These are phyloP conservation scores for Dromas ardeola DNA, from an alignment of 2,113 vertebrate species.

Conservation along the genomic window DNA sequence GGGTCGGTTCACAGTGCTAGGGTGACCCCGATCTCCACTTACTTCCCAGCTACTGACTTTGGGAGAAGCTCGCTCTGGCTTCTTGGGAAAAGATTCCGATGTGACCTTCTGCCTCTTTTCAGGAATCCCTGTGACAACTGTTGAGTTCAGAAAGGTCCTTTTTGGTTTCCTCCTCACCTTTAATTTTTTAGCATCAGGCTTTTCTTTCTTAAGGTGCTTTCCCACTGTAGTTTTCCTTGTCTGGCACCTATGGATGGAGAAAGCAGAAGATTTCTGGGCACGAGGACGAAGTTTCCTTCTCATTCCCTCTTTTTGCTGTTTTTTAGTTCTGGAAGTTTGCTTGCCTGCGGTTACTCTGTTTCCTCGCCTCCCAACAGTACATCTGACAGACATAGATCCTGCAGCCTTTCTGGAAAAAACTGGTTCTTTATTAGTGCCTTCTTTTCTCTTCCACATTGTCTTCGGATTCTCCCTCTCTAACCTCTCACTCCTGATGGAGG, in stretches of 20 bases:
- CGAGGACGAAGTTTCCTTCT: constrained; percentile 43
- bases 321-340: constrained; percentile 43
- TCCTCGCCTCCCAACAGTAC: constrained; percentile 15
- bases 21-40: neutral
- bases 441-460: constrained; percentile 54
- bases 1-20: constrained; percentile 1
- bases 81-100: constrained; percentile 35
- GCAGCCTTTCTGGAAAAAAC: constrained; percentile 11
- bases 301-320: constrained; percentile 55
- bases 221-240: constrained; percentile 46
- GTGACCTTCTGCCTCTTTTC: constrained; percentile 22
- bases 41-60: neutral
- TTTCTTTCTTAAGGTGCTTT: constrained; percentile 65
- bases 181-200: constrained; percentile 27
- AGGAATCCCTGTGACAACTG: neutral
- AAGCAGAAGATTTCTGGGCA: constrained; percentile 46
- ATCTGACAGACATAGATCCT: constrained; percentile 33
- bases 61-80: neutral
- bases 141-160: constrained; percentile 13
- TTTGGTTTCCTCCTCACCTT: constrained; percentile 37
- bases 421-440: constrained; percentile 26
- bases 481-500: neutral
- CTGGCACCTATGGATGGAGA: constrained; percentile 34
- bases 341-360: constrained; percentile 20
- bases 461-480: constrained; percentile 56